Percentiles rank a stretch among this genome's conserved stretches.
Conservation (phyloP, 2,113 vertebrate genomes). For the Patagioenas fasciata region DNA sequence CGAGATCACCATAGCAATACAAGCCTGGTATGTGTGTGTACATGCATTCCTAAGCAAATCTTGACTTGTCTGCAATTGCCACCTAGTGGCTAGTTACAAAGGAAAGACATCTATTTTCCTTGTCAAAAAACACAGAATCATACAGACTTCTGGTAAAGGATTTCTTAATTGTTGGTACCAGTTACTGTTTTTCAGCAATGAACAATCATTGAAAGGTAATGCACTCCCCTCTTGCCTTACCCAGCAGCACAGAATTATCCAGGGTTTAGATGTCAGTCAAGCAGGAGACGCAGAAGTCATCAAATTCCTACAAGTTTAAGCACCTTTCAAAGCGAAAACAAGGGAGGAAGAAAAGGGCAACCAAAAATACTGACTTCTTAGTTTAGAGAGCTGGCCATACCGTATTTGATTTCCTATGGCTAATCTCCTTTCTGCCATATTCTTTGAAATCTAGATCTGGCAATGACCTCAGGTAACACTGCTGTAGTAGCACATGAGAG, state of each 20-base stretch:
- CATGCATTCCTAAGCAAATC: neutral
- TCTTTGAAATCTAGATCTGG: neutral
- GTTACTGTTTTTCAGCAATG: neutral
- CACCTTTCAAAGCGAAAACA: neutral
- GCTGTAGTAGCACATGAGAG: neutral
- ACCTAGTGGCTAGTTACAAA: constrained; percentile 50
- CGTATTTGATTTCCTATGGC: neutral
- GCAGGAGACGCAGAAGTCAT: neutral
- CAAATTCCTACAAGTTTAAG: neutral
- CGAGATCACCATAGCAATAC: neutral
- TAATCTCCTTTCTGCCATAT: neutral
- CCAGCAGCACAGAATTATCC: neutral
- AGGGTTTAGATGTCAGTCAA: neutral
- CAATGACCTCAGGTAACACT: neutral
- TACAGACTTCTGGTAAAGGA: neutral
- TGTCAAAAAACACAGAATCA: neutral
- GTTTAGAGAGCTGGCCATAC: neutral
- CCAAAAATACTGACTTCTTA: neutral
- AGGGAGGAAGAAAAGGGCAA: neutral
- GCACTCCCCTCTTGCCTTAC: neutral
- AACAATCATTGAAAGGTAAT: neutral
- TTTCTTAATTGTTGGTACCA: neutral
- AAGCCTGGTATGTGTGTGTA: neutral
- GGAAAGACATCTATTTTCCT: neutral
- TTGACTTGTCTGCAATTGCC: constrained; percentile 58